phyloP scores from a whole-genome alignment of 2,797 vertebrate species.

The Cottoperca gobio region DNA sequence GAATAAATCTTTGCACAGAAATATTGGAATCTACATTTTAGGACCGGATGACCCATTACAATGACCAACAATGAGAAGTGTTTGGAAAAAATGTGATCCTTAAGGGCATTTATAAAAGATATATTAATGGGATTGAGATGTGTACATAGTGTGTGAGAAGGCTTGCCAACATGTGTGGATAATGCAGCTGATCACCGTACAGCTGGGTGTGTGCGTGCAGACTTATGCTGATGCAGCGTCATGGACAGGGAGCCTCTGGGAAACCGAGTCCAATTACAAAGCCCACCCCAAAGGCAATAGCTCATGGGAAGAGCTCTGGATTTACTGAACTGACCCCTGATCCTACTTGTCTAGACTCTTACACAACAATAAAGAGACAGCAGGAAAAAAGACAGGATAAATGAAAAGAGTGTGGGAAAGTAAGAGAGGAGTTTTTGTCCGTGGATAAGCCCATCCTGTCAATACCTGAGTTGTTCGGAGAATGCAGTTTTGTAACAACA shows the following conservation, averaged over 20 bases:
- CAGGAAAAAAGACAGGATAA: not conserved
- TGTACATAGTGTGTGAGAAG: constrained; percentile 5
- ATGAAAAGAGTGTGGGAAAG: constrained; percentile 16
- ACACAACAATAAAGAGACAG: constrained; percentile 49
- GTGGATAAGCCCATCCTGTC: not conserved
- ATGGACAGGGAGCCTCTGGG: constrained; percentile 37
- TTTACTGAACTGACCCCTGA: constrained; percentile 65
- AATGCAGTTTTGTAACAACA: constrained; percentile 39
- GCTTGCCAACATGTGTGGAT: constrained; percentile 1
- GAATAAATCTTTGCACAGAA: not conserved
- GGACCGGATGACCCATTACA: not conserved
- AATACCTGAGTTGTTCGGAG: constrained; percentile 3
- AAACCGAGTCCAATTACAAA: constrained; percentile 55
- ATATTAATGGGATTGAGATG: not conserved
- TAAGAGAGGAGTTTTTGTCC: constrained; percentile 9
- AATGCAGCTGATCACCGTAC: constrained; percentile 21
- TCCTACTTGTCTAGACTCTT: constrained; percentile 67
- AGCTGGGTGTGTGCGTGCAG: not conserved
- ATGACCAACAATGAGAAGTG: not conserved
- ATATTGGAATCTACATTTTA: not conserved
- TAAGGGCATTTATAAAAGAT: not conserved
- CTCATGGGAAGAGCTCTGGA: constrained; percentile 54
- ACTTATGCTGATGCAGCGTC: constrained; percentile 39
- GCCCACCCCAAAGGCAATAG: constrained; percentile 46
- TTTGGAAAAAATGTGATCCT: no score